Evolutionary conservation across 2,888 invertebrate species (phyloP).

Genomic region (Troides oblongomaculatus): DNA sequence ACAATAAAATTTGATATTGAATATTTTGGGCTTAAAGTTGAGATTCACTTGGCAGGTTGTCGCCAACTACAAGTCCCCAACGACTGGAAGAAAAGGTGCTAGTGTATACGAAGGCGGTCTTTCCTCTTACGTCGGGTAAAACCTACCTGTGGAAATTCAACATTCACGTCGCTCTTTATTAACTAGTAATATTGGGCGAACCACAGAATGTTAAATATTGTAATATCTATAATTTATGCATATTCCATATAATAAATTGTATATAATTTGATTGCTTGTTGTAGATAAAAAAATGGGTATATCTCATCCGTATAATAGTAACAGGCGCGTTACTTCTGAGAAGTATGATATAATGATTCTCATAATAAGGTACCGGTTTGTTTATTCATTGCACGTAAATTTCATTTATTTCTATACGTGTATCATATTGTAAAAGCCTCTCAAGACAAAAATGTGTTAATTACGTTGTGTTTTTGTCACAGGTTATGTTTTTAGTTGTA

Average conservation of each 20-base stretch:
- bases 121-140: slow-evolving; percentile 17
- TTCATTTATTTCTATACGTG: no score
- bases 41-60: background rate
- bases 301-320: no score
- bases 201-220: background rate
- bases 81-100: background rate
- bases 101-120: slow-evolving; percentile 1
- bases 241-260: background rate
- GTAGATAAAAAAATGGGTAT: no score
- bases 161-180: background rate
- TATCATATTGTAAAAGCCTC: no score
- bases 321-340: no score
- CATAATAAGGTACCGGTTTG: no score
- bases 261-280: no score
- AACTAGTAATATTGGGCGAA: background rate
- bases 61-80: background rate
- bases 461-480: no score
- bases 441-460: no score
- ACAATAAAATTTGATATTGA: background rate
- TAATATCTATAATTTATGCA: background rate
- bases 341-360: no score
- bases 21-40: background rate
- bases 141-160: slow-evolving; percentile 13
- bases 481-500: no score
- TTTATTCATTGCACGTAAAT: no score